phyloP scores from a whole-genome alignment of 2,888 invertebrate species.

The Xiphydria camelus region DNA sequence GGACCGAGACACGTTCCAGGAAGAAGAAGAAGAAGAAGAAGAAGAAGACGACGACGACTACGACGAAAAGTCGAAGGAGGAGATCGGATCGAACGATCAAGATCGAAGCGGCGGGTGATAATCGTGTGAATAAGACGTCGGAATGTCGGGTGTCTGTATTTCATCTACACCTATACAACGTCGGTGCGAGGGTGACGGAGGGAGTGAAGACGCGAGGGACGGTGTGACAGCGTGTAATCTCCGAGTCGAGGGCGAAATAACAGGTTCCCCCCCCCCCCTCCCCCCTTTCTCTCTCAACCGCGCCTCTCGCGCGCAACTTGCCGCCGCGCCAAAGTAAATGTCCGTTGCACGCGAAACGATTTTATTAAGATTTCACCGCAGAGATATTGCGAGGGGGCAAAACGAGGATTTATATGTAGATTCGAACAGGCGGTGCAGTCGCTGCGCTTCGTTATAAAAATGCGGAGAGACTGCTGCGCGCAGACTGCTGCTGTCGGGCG shows the following conservation, averaged over 20 bases:
- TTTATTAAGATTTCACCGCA: too few relatives aligned
- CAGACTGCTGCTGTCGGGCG: too few relatives aligned
- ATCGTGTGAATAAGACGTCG: slow-evolving; percentile 46
- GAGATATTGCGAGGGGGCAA: too few relatives aligned
- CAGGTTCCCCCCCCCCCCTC: slow-evolving; percentile 50
- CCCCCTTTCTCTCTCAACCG: slow-evolving; percentile 16
- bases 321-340: neutral
- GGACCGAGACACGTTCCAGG: too few relatives aligned
- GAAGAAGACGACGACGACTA: neutral
- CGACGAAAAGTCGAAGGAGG: neutral
- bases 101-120: slow-evolving; percentile 22
- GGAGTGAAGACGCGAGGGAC: slow-evolving; percentile 22
- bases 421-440: too few relatives aligned
- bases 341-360: too few relatives aligned
- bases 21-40: neutral
- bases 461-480: too few relatives aligned
- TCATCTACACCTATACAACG: slow-evolving; percentile 10
- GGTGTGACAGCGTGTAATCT: slow-evolving; percentile 57
- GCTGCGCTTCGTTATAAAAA: too few relatives aligned
- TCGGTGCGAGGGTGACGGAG: slow-evolving; percentile 8
- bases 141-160: slow-evolving; percentile 27
- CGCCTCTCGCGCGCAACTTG: slow-evolving; percentile 4
- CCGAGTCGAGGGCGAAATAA: slow-evolving; percentile 47
- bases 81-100: slow-evolving; percentile 1
- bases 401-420: too few relatives aligned